Evolutionary conservation across 2,113 vertebrate species (phyloP), one percentile per base, ranked within the genome.

Genomic region (Lathamus discolor): DNA sequence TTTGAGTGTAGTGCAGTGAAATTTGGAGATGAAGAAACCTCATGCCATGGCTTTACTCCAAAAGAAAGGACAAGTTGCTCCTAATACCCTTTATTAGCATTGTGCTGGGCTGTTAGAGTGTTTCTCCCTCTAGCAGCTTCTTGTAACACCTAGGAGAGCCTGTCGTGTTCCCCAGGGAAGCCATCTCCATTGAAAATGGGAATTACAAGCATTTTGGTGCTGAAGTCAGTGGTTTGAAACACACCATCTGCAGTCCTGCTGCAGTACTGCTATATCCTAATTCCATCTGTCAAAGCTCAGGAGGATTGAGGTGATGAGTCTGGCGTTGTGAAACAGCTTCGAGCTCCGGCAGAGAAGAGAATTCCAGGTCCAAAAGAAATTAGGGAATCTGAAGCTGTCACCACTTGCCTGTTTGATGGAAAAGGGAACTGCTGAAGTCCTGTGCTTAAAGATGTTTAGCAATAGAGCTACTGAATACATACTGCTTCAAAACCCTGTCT

Each of bases 241-340:
- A 39, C 72, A 70, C 77, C 88, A 84, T 90, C 73, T 93, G 91
- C 93, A 97, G 86, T 89, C 86, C 78, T 84, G 76, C 91, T 92
- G 94, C 94, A 82, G 83, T 81, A 27, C 83, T 84, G 73, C 80
- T 93, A 27, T 69, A 95, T 82, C 80, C 92, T 90, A 81, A 93
- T 90, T 88, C 86, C 95, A 88, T 91, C 83, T 95, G 90, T 88
- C 68, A 79, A 86, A 84, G 66, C 92, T 92, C 93, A 29, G 86
- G 95, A 83, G 90, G 84, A 85, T 13, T 7, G 83, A 82, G 70
- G 57, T 79, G 77, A 82, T 61, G 80, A 88, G 77, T 55, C 76
- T 35, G 80, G 86, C 3, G 0, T 9, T 67, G 80, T 57, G 81
- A 82, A 91, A 69, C 52, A 64, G 73, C 69, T 29, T 1, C 0